Base-by-base conservation (phyloP, 2,797 vertebrate genomes). In the Ambastaia sidthimunki region DNA sequence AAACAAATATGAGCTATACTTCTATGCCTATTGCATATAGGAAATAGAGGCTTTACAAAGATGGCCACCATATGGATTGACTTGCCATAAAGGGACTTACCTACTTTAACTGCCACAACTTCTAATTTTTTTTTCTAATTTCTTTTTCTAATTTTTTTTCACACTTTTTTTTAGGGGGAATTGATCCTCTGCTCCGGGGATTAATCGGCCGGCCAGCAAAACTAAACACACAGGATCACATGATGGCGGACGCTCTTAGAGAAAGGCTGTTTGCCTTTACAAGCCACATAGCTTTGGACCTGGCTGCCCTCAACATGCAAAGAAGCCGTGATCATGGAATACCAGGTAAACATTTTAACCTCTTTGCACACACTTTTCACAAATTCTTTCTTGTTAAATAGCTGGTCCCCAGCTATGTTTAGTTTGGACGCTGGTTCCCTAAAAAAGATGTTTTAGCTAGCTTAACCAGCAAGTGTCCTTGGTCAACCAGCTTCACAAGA, bases 251-350 rank as follows among this genome's bases (percentile, higher is more conserved):
- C 0, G 92, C 92, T 23, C 18, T 95, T 54, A 90, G 93, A 71
- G 92, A 94, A 13, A 88, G 48, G 76, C 81, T 94, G 52, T 95
- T 94, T 74, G 76, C 91, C 83, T 93, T 94, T 50, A 90, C 91
- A 67, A n/a, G 47, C 44, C 71, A 87, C 3, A n/a, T 94, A 67
- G 88, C 93, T 60, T 86, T 96, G 82, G 96, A 98, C 80, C 90
- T 99, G 72, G 96, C 90, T 13, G 81, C 96, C 37, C 89, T 98
- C 19, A 98, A 98, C 88, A 90, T 97, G 89, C 93, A 95, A 75
- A 90, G 95, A 0, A 77, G 92, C 54, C 93, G 96, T 59, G 97
- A 98, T 50, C 96, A 97, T 0, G 96, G 93, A 59, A 81, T 96
- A 71, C 94, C 94, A 83, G 95, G 96, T 97, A 92, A 16, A 55